Percentiles rank a stretch among this genome's conserved stretches.
Conservation (phyloP, 2,888 invertebrate genomes). For the Hybos culiciformis region DNA sequence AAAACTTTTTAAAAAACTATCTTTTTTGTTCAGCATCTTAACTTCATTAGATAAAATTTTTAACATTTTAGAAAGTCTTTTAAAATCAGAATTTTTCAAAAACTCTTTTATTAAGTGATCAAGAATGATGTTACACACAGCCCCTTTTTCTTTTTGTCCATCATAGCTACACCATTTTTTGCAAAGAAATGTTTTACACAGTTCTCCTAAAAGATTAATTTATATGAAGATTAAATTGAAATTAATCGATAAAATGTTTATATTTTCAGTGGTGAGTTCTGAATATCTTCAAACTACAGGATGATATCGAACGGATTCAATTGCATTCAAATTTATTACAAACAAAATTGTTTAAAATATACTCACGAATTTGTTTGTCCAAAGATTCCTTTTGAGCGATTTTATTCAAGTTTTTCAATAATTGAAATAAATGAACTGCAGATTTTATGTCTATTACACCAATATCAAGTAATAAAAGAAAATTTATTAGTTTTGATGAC, state of each 20-base stretch:
- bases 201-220: conserved; percentile 23
- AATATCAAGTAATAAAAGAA: conserved; percentile 21
- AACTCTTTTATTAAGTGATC: conserved; percentile 51
- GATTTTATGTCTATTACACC: conserved; percentile 25
- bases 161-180: conserved; percentile 54
- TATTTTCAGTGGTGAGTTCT: not conserved
- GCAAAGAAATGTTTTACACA: conserved; percentile 44
- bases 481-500: conserved; percentile 21
- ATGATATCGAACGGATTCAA: not conserved
- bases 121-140: conserved; percentile 47
- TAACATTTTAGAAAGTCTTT: conserved; percentile 44
- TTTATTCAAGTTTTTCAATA: conserved; percentile 22
- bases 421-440: conserved; percentile 27
- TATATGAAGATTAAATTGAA: not conserved
- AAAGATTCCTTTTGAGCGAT: conserved; percentile 15
- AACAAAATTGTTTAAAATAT: not conserved
- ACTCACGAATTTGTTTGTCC: conserved; percentile 25
- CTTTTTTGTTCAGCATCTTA: conserved; percentile 40
- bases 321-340: not conserved
- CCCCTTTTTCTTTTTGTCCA: conserved; percentile 49
- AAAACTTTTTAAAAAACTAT: conserved; percentile 44
- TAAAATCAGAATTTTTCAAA: conserved; percentile 43
- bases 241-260: not conserved
- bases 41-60: conserved; percentile 44
- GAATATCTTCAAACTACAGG: not conserved